A percentile compares a stretch with the other conserved stretches of the same genome.
Evolutionary conservation across 1,140 invertebrate species (phyloP).

Genomic region (Aphis craccivora): DNA sequence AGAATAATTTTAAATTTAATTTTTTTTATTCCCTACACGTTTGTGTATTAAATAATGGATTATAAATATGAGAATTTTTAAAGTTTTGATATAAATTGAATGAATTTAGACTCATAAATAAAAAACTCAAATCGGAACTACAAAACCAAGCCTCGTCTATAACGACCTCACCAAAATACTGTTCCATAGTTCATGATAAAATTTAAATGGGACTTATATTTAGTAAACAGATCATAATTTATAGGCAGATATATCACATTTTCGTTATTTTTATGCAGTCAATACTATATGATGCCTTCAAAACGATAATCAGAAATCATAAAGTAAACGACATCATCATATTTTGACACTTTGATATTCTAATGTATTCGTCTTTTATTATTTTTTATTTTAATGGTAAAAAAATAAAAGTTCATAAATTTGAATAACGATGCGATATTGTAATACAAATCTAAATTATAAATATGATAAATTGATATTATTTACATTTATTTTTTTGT

Average conservation of each 20-base stretch:
- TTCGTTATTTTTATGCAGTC: neutral
- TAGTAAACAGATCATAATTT: conserved; percentile 9
- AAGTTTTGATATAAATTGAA: neutral
- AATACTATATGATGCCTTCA: neutral
- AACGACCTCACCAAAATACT: neutral
- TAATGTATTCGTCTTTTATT: neutral
- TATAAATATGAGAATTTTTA: neutral
- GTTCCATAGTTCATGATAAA: neutral
- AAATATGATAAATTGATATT: neutral
- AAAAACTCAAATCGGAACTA: neutral
- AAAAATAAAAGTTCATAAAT: neutral
- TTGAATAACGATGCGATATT: neutral
- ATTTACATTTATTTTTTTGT: neutral
- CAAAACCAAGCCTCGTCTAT: neutral
- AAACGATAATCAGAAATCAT: neutral
- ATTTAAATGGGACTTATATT: neutral
- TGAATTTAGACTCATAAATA: neutral
- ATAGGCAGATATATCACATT: neutral
- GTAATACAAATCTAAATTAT: neutral
- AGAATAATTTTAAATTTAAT: neutral
- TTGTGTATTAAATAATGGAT: neutral
- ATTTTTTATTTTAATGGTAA: neutral
- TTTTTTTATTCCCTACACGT: neutral
- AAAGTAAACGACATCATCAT: neutral
- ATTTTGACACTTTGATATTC: neutral